phyloP scores from a whole-genome alignment of 1,140 invertebrate species.

The Drosophila rhopaloa region DNA sequence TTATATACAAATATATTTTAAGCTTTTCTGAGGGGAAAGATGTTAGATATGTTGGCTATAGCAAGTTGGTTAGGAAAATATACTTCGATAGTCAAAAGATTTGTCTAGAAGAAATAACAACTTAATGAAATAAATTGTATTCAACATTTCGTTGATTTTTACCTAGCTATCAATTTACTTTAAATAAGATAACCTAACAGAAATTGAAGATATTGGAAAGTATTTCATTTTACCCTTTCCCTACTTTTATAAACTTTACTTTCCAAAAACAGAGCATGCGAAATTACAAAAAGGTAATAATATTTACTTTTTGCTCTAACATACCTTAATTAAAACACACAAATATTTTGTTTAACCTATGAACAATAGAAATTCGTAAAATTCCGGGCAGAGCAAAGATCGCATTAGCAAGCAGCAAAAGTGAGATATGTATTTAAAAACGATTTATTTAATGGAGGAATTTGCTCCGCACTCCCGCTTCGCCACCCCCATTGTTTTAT shows the following conservation, averaged over 20 bases:
- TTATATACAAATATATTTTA: background rate
- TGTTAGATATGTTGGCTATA: no score
- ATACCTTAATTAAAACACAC: no score
- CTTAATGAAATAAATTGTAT: no score
- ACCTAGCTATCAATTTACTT: no score
- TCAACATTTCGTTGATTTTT: no score
- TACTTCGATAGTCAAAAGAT: background rate
- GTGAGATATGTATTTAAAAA: constrained; percentile 26
- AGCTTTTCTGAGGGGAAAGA: background rate
- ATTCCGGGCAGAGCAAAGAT: constrained; percentile 4
- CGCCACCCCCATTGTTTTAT: constrained; percentile 26
- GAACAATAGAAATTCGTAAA: constrained; percentile 8
- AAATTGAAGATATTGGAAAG: no score
- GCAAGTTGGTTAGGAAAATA: background rate
- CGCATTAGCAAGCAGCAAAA: background rate
- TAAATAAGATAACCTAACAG: no score
- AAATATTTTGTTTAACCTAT: background rate
- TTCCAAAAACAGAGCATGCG: no score
- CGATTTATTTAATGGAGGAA: constrained; percentile 33
- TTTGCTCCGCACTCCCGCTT: constrained; percentile 2
- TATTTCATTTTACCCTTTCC: no score
- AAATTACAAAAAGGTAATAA: no score
- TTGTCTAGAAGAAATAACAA: background rate
- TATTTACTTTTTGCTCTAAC: background rate
- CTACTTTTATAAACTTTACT: no score